Conservation (phyloP, 2,888 invertebrate genomes). For the Limnephilus rhombicus region DNA sequence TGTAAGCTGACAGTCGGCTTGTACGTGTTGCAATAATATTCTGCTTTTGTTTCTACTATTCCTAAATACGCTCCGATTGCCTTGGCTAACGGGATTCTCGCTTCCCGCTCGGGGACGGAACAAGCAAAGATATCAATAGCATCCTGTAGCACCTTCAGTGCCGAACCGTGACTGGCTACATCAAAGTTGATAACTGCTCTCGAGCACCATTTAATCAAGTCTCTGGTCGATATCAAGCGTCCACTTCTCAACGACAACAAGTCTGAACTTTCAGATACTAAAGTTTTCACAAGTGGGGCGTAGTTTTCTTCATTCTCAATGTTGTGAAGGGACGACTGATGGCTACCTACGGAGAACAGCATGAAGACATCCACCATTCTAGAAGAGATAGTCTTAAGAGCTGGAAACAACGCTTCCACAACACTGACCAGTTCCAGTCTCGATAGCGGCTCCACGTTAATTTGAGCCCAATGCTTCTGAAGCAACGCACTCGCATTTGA, state of each 20-base stretch:
- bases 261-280: constrained; percentile 66
- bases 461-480: constrained; percentile 89
- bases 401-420: constrained; percentile 83
- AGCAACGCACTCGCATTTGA: constrained; percentile 83
- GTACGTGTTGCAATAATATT: constrained; percentile 86
- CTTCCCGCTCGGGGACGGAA: constrained; percentile 82
- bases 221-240: constrained; percentile 88
- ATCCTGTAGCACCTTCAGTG: constrained; percentile 88
- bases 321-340: constrained; percentile 75
- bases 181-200: constrained; percentile 87
- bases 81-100: constrained; percentile 83
- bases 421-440: constrained; percentile 86
- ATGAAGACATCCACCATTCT: constrained; percentile 91
- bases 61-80: constrained; percentile 90
- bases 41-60: constrained; percentile 88
- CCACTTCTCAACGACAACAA: constrained; percentile 74
- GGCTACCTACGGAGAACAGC: constrained; percentile 86
- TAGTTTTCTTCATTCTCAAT: constrained; percentile 70
- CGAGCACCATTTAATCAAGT: constrained; percentile 94
- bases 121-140: constrained; percentile 95
- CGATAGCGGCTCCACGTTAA: constrained; percentile 89
- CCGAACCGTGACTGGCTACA: constrained; percentile 83
- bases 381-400: constrained; percentile 84
- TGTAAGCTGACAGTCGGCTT: constrained; percentile 86
- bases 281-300: constrained; percentile 58